Base-by-base conservation (phyloP, 1,140 invertebrate species). In the Meloidogyne hapla region DNA sequence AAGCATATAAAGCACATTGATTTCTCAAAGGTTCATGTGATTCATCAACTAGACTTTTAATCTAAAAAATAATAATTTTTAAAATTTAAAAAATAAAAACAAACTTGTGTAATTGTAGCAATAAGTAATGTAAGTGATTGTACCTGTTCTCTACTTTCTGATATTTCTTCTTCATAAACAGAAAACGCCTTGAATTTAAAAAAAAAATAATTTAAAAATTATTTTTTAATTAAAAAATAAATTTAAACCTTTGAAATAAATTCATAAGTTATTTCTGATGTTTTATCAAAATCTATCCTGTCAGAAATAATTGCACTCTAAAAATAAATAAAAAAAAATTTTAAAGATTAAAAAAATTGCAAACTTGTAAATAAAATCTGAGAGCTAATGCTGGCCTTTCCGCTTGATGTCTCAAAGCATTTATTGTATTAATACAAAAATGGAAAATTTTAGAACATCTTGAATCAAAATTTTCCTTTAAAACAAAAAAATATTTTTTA, bases 401-500 rank as follows among this genome's bases (percentile, higher is more conserved):
- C 18, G 84, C 81, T 88, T 96, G 94, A 0, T 97, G 97, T 75
- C 94, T 93, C 56, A 99, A 88, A 45, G 93, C 92, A 28, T 91
- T 92, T 77, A 99, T 96, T 2, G 94, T 97, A 77, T 93, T 92
- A 86, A 97, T 94, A 86, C 94, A 97, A 87, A 97, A 98, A 86
- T 96, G 93, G 88, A 99, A 97, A 69, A 99, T 96, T 88, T 98
- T 98, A 84, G 94, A 92, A 83, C 95, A 95, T 87, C 98, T 98
- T 87, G 95, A 96, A 85, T 96, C 93, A 95, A 96, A 99, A 89
- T 95, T 94, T 13, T 87, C 82, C 83, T 85, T 21, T 76, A 85
- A 76, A 0, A 66, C 12, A 12, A 33, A 33, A 33, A 33, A 26
- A 70, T 15, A 71, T 45, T 71, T 2, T 10, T 25, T 26, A 25